These are phyloP conservation scores for Ginglymostoma cirratum DNA, from an alignment of 2,113 vertebrate species.

Conservation along the genomic window DNA sequence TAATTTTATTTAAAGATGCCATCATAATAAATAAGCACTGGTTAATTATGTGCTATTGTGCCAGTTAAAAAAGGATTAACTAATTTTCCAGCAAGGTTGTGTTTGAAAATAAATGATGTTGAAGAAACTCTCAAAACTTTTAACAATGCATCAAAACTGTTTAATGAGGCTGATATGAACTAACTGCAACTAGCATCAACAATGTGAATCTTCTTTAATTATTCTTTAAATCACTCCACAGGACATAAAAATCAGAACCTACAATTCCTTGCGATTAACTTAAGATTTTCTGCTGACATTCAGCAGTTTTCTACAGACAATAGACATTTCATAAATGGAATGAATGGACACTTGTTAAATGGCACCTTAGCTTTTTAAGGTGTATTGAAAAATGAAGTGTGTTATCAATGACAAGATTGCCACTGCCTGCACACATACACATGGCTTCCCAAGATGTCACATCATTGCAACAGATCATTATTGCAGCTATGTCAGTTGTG, in stretches of 20 bases:
- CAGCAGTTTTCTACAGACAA: neutral
- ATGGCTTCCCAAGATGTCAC: too few relatives aligned
- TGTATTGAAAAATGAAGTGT: too few relatives aligned
- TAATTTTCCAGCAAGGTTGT: neutral
- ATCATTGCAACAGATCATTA: neutral
- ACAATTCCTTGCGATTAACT: neutral
- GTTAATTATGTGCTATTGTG: neutral
- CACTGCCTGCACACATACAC: too few relatives aligned
- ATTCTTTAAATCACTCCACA: neutral
- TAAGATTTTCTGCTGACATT: constrained; percentile 8
- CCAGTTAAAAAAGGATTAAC: neutral
- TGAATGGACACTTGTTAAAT: neutral
- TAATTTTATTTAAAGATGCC: neutral
- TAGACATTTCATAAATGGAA: neutral
- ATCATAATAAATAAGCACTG: neutral
- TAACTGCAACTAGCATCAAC: neutral
- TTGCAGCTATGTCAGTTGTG: neutral
- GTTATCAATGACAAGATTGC: too few relatives aligned
- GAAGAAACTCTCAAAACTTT: neutral
- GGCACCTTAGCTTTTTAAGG: neutral
- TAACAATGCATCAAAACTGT: neutral
- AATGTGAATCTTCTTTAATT: neutral
- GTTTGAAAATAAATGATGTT: neutral
- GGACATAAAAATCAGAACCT: neutral
- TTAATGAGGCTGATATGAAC: neutral